Percentiles rank a stretch among this genome's conserved stretches.
Conservation (phyloP, 2,888 invertebrate genomes). For the Tiliacea aurago region DNA sequence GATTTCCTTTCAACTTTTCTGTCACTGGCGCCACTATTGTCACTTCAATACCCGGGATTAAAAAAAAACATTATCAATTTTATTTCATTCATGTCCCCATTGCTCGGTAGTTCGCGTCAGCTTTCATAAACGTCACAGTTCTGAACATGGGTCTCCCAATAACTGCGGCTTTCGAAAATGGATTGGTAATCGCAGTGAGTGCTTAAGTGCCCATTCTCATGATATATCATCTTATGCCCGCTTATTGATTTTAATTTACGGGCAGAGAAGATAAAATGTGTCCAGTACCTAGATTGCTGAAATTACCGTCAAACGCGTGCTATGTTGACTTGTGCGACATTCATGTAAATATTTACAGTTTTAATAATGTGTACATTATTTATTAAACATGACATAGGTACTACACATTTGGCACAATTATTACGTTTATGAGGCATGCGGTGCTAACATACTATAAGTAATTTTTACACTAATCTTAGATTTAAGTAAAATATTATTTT, state of each 20-base stretch:
- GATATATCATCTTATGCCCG: slow-evolving; percentile 20
- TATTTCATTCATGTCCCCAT: neutral
- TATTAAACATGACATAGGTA: too few relatives aligned
- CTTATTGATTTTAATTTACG: slow-evolving; percentile 40
- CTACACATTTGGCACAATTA: too few relatives aligned
- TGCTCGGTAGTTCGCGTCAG: neutral
- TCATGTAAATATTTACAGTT: neutral
- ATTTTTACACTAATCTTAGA: too few relatives aligned
- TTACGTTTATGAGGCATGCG: too few relatives aligned
- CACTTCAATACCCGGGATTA: too few relatives aligned
- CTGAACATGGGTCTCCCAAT: slow-evolving; percentile 24
- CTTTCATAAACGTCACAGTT: slow-evolving; percentile 6
- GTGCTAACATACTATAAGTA: too few relatives aligned
- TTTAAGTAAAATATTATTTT: too few relatives aligned
- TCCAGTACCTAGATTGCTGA: neutral
- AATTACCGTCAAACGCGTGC: neutral
- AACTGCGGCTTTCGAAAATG: slow-evolving; percentile 23
- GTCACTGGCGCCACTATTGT: too few relatives aligned
- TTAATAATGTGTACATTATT: too few relatives aligned
- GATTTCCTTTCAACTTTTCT: too few relatives aligned
- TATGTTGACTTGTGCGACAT: neutral
- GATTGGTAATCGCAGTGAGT: slow-evolving; percentile 34
- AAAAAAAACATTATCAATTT: neutral
- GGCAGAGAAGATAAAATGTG: slow-evolving; percentile 11
- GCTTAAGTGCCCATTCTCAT: slow-evolving; percentile 16